Base-by-base conservation (phyloP, 2,888 invertebrate genomes). In the Blomia tropicalis region DNA sequence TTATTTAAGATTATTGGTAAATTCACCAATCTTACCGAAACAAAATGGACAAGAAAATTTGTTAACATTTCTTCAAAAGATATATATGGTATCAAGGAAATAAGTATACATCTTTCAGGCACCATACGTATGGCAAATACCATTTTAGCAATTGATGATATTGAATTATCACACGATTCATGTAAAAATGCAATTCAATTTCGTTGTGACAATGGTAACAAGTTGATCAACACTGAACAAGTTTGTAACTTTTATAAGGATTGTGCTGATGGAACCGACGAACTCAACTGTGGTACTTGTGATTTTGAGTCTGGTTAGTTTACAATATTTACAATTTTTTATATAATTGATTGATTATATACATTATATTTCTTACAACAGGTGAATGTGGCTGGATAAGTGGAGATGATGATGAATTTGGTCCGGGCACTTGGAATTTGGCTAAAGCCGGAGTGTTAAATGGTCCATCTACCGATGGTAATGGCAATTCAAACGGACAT, bases 101-200 rank as follows among this genome's bases (percentile, higher is more conserved):
- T 60, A 1, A 17, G 27, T 1, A 3, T 60, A 14, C 30, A 22
- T 19, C 29, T 60, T 2, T 29, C 29, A 11, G 60, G 47, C 29
- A 14, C 5, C 4, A 25, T 36, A 5, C 43, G 3, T 1, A 11
- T 44, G 2, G 29, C 51, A 4, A 54, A 2, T 3, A 60, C 44
- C 27, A 29, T 60, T n/a, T 29, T 60, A 25, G 60, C 51, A 4
- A 2, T 60, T 14, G 60, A 60, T 32, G 60, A 60, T 19, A 60
- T 60, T 4, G 4, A n/a, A 2, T 14, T 60, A 2, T 11, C 51
- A n/a, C 22, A 14, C 25, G 23, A n/a, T 43, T 2, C 51, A 7
- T 59, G 59, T 29, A 3, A 56, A 14, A 4, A 14, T 4, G 4
- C 2, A 7, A 19, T 2, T 25, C 22, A 19, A n/a, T 60, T 60